phyloP scores from a whole-genome alignment of 1,140 invertebrate species.

The Cyclargus thomasi region DNA sequence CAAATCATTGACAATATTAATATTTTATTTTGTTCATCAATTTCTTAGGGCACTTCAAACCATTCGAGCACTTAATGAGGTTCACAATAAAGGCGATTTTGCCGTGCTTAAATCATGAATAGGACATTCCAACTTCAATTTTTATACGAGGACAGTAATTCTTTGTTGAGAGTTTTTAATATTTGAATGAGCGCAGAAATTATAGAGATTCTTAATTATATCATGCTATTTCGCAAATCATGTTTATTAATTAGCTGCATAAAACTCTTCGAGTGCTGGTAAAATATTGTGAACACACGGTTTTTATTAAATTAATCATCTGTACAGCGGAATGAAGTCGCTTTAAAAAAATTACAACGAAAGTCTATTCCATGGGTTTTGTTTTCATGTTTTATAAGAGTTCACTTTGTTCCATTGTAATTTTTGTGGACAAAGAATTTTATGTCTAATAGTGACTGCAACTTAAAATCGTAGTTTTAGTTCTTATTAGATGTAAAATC shows the following conservation, averaged over 20 bases:
- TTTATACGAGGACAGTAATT: conserved; percentile 15
- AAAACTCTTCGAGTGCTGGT: neutral
- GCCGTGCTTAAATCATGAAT: neutral
- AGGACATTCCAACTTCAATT: conserved; percentile 9
- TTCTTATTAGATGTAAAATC: too few relatives aligned
- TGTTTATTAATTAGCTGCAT: neutral
- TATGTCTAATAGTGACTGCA: too few relatives aligned
- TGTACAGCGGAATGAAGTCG: neutral
- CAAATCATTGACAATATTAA: conserved; percentile 10
- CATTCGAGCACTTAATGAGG: neutral
- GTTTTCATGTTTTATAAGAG: neutral
- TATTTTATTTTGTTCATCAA: conserved; percentile 1
- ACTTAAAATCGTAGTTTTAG: too few relatives aligned
- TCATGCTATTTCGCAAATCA: neutral
- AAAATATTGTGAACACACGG: neutral
- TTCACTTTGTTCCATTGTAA: neutral
- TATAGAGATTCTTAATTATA: conserved; percentile 2
- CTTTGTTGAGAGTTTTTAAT: conserved; percentile 9
- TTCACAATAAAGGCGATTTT: neutral
- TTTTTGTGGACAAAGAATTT: too few relatives aligned
- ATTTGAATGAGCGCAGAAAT: neutral
- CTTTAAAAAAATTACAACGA: neutral
- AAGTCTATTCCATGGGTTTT: neutral
- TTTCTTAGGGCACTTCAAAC: neutral
- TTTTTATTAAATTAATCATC: neutral